Percentiles rank a stretch among this genome's conserved stretches.
phyloP scores from a whole-genome alignment of 2,888 invertebrate genomes.

The Pristionchus entomophagus region DNA sequence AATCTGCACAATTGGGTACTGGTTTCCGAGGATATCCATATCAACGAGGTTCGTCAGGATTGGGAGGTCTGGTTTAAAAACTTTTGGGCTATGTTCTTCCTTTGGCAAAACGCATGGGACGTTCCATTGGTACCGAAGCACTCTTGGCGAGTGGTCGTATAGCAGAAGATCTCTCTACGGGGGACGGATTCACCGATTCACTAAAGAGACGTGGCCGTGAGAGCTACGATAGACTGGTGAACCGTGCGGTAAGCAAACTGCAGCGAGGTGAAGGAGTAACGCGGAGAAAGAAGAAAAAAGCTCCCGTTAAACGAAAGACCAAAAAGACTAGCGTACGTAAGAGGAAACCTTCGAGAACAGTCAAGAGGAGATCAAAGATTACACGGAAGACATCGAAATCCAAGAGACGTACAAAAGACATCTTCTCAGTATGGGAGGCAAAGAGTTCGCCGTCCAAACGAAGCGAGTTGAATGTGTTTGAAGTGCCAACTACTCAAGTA shows the following conservation, averaged over 20 bases:
- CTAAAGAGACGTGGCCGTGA: not conserved
- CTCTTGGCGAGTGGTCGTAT: constrained; percentile 5
- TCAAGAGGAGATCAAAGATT: too few species aligned
- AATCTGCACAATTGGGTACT: not conserved
- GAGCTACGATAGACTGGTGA: not conserved
- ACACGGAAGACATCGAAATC: too few species aligned
- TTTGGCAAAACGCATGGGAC: not conserved
- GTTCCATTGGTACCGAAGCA: constrained; percentile 10
- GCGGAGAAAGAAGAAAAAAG: not conserved
- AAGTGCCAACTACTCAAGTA: not conserved
- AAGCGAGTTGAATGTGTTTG: not conserved
- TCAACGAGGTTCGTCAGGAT: constrained; percentile 18
- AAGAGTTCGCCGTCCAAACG: not conserved
- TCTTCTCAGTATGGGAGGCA: not conserved
- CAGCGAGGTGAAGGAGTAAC: not conserved
- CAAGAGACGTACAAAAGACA: constrained; percentile 6
- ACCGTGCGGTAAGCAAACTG: not conserved
- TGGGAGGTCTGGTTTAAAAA: not conserved
- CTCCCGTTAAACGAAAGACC: too few species aligned
- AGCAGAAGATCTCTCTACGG: not conserved
- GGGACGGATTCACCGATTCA: not conserved
- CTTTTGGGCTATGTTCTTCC: constrained; percentile 3
- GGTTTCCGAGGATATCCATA: constrained; percentile 36
- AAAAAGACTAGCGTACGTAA: too few species aligned
- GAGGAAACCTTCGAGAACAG: too few species aligned